These are phyloP conservation scores for Notamacropus eugenii DNA, from an alignment of 2,797 vertebrate species.

Conservation along the genomic window DNA sequence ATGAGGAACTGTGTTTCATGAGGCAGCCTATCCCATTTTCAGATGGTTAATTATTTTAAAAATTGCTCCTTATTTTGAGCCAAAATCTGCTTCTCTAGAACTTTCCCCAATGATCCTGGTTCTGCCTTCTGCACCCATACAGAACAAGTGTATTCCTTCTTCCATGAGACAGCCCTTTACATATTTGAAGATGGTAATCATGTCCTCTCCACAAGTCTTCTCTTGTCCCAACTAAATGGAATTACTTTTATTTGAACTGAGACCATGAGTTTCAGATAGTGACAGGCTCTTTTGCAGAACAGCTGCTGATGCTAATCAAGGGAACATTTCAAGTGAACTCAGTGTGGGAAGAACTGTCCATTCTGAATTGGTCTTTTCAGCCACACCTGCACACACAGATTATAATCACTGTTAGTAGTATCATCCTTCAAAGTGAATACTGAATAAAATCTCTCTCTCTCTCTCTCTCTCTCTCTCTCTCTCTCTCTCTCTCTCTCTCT, in stretches of 20 bases:
- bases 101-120: background rate
- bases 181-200: slow-evolving; percentile 8
- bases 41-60: background rate
- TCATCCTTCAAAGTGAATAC: background rate
- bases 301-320: background rate
- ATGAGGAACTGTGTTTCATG: slow-evolving; percentile 27
- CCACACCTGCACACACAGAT: background rate
- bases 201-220: background rate
- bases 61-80: background rate
- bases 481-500: too few species aligned
- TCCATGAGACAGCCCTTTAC: slow-evolving; percentile 20
- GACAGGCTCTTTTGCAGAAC: background rate
- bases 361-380: background rate
- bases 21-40: background rate
- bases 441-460: background rate
- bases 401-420: background rate
- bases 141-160: slow-evolving; percentile 6
- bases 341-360: background rate
- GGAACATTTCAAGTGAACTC: background rate
- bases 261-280: background rate
- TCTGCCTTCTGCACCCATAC: background rate
- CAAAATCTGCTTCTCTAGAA: slow-evolving; percentile 7
- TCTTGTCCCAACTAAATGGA: background rate
- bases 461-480: too few species aligned
- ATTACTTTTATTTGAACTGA: slow-evolving; percentile 18